A percentile compares a stretch with the other conserved stretches of the same genome.
phyloP scores from a whole-genome alignment of 2,888 invertebrate species.

The Reticulitermes lucifugus region DNA sequence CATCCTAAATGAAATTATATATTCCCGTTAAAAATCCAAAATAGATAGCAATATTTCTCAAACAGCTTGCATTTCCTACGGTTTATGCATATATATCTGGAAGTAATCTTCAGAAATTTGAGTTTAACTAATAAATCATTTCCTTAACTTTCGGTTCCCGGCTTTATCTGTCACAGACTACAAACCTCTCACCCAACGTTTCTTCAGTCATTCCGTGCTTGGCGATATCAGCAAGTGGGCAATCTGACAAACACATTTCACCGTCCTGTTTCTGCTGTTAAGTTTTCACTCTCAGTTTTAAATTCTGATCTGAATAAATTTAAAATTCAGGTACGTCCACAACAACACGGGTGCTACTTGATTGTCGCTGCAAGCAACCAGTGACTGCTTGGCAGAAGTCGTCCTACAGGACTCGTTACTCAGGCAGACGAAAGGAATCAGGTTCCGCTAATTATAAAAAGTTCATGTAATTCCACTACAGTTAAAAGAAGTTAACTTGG shows the following conservation, averaged over 20 bases:
- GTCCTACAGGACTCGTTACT: neutral
- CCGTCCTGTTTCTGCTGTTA: neutral
- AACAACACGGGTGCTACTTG: neutral
- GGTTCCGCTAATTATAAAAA: neutral
- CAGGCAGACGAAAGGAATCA: neutral
- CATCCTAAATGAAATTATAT: too few species aligned
- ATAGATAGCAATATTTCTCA: too few species aligned
- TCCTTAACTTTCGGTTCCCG: too few species aligned
- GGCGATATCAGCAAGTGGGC: neutral
- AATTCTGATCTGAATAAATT: neutral
- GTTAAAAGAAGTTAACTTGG: neutral
- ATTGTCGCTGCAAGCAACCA: neutral
- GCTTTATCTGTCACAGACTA: too few species aligned
- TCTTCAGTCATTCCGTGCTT: too few species aligned
- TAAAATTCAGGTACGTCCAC: neutral
- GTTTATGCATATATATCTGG: too few species aligned
- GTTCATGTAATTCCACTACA: neutral
- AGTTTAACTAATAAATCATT: too few species aligned
- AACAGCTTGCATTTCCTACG: too few species aligned
- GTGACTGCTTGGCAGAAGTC: neutral
- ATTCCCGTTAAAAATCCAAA: too few species aligned
- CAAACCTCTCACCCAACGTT: too few species aligned
- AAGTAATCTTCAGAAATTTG: too few species aligned
- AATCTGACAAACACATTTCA: slow-evolving; percentile 11
- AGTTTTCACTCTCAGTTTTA: neutral